Percentiles rank a stretch among this genome's conserved stretches.
These are phyloP conservation scores for Theodoxus fluviatilis DNA, from an alignment of 2,888 invertebrate genomes.

Conservation along the genomic window DNA sequence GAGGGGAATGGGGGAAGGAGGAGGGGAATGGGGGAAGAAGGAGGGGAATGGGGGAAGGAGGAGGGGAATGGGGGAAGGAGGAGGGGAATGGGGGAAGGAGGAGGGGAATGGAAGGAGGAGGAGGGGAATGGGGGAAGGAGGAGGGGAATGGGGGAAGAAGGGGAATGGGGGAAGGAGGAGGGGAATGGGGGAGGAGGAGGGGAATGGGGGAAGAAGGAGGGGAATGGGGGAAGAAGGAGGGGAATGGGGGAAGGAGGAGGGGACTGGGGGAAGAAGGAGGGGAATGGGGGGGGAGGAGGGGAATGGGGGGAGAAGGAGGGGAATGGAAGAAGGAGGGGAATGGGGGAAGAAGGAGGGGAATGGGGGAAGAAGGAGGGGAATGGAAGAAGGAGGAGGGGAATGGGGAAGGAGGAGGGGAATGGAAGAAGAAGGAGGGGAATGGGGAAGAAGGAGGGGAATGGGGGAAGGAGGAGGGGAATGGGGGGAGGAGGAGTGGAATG, in stretches of 20 bases:
- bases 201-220: constrained; percentile 2
- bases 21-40: neutral
- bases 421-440: neutral
- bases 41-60: neutral
- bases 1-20: neutral
- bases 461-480: neutral
- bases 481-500: neutral
- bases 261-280: no score
- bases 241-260: neutral
- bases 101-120: constrained; percentile 9
- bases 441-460: neutral
- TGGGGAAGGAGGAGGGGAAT: neutral
- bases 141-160: neutral
- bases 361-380: constrained; percentile 2
- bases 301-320: constrained; percentile 5
- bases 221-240: neutral
- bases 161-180: neutral
- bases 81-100: neutral
- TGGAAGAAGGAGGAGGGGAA: neutral
- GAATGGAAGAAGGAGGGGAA: neutral
- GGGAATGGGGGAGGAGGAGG: neutral
- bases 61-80: neutral
- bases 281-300: neutral
- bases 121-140: neutral
- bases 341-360: neutral